These are phyloP conservation scores for Salpingus planirostris DNA, from an alignment of 2,888 invertebrate genomes.

Conservation along the genomic window DNA sequence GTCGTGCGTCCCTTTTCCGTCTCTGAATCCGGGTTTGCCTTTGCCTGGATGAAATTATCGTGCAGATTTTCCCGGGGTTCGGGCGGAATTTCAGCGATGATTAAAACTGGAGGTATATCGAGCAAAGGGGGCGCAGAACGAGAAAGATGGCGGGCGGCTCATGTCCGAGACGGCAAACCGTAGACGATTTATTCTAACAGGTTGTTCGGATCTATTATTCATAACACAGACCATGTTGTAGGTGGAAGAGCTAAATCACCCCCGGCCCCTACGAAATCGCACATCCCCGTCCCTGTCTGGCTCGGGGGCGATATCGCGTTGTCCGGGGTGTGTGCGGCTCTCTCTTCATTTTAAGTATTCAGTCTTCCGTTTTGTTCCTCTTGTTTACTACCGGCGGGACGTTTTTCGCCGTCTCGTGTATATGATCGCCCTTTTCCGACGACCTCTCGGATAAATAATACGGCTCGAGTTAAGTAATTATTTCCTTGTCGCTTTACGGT, in stretches of 20 bases:
- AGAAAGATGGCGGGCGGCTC: constrained; percentile 9
- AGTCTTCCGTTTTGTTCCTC: no score
- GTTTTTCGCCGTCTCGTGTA: no score
- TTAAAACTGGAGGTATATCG: neutral
- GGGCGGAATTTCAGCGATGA: neutral
- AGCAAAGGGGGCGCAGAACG: constrained; percentile 5
- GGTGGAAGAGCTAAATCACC: constrained; percentile 15
- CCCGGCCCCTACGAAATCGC: constrained; percentile 1
- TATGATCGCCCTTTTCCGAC: no score
- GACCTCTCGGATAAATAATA: no score
- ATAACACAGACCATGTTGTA: constrained; percentile 15
- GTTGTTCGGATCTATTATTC: constrained; percentile 21
- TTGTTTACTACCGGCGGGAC: no score
- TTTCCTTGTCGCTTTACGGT: no score
- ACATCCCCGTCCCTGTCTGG: neutral
- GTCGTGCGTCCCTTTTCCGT: neutral
- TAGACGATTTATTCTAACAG: constrained; percentile 19
- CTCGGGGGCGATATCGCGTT: neutral
- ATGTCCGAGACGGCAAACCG: constrained; percentile 6
- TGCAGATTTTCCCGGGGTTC: no score
- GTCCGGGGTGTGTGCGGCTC: no score
- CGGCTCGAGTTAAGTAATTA: no score
- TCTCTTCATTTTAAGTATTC: no score
- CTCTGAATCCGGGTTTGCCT: neutral
- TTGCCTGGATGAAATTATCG: neutral